A percentile compares a stretch with the other conserved stretches of the same genome.
Conservation (phyloP, 2,797 vertebrate genomes). For the Schizothorax lantsangensis region DNA sequence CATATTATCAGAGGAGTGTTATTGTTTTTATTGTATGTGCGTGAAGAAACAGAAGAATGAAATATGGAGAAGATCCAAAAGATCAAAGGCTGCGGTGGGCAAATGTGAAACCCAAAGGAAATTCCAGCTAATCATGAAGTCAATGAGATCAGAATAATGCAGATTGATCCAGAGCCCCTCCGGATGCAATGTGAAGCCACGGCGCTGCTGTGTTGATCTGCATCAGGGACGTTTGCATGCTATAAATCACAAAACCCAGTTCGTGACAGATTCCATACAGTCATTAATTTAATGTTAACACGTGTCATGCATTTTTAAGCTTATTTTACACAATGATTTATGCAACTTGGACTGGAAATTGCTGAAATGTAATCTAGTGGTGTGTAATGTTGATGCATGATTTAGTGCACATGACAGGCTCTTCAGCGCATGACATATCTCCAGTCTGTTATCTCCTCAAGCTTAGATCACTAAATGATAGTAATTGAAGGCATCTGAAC, state of each 20-base stretch:
- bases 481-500: slow-evolving; percentile 58
- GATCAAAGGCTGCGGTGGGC: no score
- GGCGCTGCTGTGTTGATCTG: background rate
- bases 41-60: no score
- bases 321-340: background rate
- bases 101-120: slow-evolving; percentile 54
- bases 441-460: slow-evolving; percentile 32
- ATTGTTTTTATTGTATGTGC: no score
- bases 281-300: background rate
- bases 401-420: background rate
- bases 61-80: no score
- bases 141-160: slow-evolving; percentile 45
- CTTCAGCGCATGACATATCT: slow-evolving; percentile 11
- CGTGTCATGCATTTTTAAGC: background rate
- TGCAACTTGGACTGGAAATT: background rate
- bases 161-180: slow-evolving; percentile 55
- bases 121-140: background rate
- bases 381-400: background rate
- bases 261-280: no score
- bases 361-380: background rate
- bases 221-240: background rate
- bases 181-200: background rate
- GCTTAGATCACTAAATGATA: slow-evolving; percentile 28
- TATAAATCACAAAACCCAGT: background rate
- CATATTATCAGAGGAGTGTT: no score